phyloP scores from a whole-genome alignment of 1,140 invertebrate species.

The Brachystomella parvula region DNA sequence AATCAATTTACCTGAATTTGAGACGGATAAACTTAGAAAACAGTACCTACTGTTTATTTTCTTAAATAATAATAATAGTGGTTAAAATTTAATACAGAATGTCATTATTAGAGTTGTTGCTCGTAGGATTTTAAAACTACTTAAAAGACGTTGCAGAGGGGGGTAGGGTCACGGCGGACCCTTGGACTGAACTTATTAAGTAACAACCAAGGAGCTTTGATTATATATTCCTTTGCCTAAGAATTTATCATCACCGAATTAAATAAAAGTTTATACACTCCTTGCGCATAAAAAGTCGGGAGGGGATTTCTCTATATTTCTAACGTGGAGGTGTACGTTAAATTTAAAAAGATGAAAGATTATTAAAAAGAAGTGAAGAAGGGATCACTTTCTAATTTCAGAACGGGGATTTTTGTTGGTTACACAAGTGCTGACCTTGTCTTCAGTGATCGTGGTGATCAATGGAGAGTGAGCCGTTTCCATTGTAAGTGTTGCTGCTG shows the following conservation, averaged over 20 bases:
- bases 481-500: neutral
- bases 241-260: too few species aligned
- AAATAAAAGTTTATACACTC: too few species aligned
- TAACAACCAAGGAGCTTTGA: neutral
- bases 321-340: neutral
- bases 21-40: too few species aligned
- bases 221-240: neutral
- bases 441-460: neutral
- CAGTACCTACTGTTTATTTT: too few species aligned
- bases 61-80: too few species aligned
- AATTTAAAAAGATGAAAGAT: neutral
- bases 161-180: neutral
- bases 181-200: neutral
- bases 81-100: too few species aligned
- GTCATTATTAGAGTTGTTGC: neutral
- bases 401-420: neutral
- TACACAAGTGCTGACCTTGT: neutral
- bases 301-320: neutral
- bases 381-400: neutral
- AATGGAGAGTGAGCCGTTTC: neutral
- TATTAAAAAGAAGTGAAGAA: neutral
- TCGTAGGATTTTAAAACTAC: neutral
- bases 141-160: neutral
- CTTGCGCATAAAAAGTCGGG: too few species aligned
- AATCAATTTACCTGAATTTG: too few species aligned